Evolutionary conservation across 2,888 invertebrate species (phyloP), one percentile per base, ranked within the genome.

Genomic region (Diaprepes abbreviatus): DNA sequence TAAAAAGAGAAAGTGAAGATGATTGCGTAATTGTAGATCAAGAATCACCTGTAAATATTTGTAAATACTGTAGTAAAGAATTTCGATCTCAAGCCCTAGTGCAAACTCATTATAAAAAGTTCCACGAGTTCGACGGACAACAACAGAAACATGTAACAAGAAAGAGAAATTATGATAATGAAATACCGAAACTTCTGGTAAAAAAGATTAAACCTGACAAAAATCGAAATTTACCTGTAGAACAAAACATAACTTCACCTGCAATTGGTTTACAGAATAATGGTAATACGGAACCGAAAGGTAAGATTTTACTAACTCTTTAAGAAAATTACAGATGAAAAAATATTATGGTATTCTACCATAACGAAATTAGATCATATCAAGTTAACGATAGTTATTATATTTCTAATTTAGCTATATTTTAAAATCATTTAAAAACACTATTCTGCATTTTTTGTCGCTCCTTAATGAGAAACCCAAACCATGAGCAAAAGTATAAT

Each of bases 11-110:
- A 50, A 16, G 7, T 28, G 9, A 0, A 28, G 28, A 31, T 28
- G 9, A 1, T 28, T 24, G 14, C 7, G 12, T 14, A 50, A 3
- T 1, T 21, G 10, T 12, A 10, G 12, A 45, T 12, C 10, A 19
- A 12, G 5, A 24, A 12, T 5, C 12, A 4, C 9, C 21, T 35
- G 16, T 43, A 16, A 24, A 43, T 16, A 28, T 1, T 17, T 59
- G 59, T 59, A 59, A 28, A 43, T 28, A 43, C 16, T 59, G 59
- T 59, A 43, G 14, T 28, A 45, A 59, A 59, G 19, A 14, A 43
- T 59, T 59, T 43, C 6, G 59, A 40, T 59, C 40, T 43, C 24
- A 36, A 43, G 14, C 31, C 24, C 45, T 31, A 31, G 40, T 59
- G 17, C 43, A 59, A 24, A 33, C 31, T 10, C 59, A 59, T 43